Percentiles rank a stretch among this genome's conserved stretches.
Evolutionary conservation across 2,888 invertebrate genomes (phyloP).

Genomic region (Taphrorychus bicolor): DNA sequence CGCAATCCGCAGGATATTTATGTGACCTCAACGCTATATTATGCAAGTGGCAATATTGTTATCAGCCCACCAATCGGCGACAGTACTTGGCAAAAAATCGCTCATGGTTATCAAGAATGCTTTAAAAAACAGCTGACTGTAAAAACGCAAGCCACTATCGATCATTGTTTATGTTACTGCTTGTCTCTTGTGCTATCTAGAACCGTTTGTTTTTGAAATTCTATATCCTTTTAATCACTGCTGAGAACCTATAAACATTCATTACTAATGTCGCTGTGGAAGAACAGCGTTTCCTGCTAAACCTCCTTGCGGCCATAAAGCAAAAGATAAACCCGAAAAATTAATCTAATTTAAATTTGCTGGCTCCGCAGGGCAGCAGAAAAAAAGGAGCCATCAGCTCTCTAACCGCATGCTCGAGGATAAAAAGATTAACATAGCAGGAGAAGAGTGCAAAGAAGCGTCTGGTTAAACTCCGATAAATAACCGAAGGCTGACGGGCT

Average conservation of each 20-base stretch:
- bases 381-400: constrained; percentile 1
- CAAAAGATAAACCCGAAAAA: not conserved
- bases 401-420: constrained; percentile 33
- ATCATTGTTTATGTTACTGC: constrained; percentile 23
- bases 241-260: too few species aligned
- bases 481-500: constrained; percentile 42
- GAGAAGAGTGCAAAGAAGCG: constrained; percentile 47
- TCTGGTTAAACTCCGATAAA: constrained; percentile 45
- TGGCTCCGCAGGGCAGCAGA: constrained; percentile 7
- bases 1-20: constrained; percentile 31
- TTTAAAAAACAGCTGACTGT: not conserved
- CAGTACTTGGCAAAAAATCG: not conserved
- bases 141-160: not conserved
- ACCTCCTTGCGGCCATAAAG: too few species aligned
- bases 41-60: not conserved
- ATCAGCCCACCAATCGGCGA: not conserved
- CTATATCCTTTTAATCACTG: constrained; percentile 21
- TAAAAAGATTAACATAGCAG: constrained; percentile 45
- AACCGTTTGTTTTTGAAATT: constrained; percentile 27
- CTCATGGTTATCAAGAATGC: not conserved
- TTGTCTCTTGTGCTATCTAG: constrained; percentile 2
- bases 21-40: constrained; percentile 6
- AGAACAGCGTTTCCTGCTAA: too few species aligned
- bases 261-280: too few species aligned
- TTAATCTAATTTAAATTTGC: constrained; percentile 13